phyloP scores from a whole-genome alignment of 2,888 invertebrate genomes.

The Dyspetes luteomarginatus region DNA sequence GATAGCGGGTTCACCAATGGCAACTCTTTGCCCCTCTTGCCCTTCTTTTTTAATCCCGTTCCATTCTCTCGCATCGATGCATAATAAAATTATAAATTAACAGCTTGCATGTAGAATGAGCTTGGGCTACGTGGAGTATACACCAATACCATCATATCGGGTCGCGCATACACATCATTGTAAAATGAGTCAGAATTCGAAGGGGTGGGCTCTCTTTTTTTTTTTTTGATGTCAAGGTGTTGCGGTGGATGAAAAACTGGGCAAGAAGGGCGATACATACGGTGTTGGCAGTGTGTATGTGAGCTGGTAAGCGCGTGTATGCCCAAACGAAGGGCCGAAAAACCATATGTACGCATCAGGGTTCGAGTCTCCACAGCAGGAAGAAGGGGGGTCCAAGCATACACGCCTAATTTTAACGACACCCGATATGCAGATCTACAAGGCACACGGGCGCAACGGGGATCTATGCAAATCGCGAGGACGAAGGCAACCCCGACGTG shows the following conservation, averaged over 20 bases:
- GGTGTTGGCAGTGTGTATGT: neutral
- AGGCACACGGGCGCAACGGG: slow-evolving; percentile 68
- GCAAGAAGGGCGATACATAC: slow-evolving; percentile 41
- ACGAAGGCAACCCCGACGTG: slow-evolving; percentile 60
- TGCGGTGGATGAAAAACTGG: slow-evolving; percentile 55
- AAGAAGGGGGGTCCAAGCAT: slow-evolving; percentile 65
- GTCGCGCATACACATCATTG: neutral
- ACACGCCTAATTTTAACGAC: slow-evolving; percentile 82
- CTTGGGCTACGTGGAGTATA: neutral
- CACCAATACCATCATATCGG: slow-evolving; percentile 20
- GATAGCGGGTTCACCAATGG: neutral
- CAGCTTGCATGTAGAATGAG: slow-evolving; percentile 6
- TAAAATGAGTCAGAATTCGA: slow-evolving; percentile 29
- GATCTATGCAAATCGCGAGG: slow-evolving; percentile 81
- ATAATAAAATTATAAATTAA: slow-evolving; percentile 62
- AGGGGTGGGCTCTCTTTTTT: slow-evolving; percentile 10
- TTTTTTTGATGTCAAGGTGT: slow-evolving; percentile 50
- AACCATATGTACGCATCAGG: slow-evolving; percentile 10
- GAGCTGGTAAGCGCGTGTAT: neutral
- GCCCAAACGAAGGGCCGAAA: slow-evolving; percentile 30
- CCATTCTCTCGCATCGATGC: slow-evolving; percentile 25
- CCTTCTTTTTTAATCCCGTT: slow-evolving; percentile 9
- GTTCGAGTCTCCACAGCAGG: slow-evolving; percentile 28
- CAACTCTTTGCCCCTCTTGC: neutral
- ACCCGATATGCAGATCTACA: slow-evolving; percentile 82